Base-by-base conservation (phyloP, 1,140 invertebrate genomes). In the Bathynomus jamesi region DNA sequence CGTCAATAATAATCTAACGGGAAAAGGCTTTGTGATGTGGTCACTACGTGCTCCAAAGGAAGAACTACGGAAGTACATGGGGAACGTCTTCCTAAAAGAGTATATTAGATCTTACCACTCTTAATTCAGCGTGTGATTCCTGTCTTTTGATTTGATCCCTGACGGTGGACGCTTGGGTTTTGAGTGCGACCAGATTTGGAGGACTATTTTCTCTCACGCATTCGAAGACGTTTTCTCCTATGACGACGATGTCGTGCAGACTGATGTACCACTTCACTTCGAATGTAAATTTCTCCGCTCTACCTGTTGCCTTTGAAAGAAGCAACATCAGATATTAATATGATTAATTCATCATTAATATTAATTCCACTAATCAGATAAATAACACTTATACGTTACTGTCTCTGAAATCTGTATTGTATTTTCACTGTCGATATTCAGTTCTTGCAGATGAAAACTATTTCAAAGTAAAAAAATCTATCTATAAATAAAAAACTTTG, bases 181-280 rank as follows among this genome's bases (percentile, higher is more conserved):
- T 91, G 62, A 94, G 85, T 74, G 89, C 86, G 29, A 93, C 90
- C 78, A 94, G 89, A 82, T 93, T 93, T 64, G 89, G 88, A 24
- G 91, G 89, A 78, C 89, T 89, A 32, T 87, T 84, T 82, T 92
- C 88, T 11, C 87, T 82, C 13, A 87, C 85, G 78, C 70, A 69
- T 60, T 77, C 76, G 0, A 67, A 72, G 29, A 71, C 70, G 63
- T 72, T 72, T 66, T 74, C 72, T 32, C 46, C 67, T 60, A 74
- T 53, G 60, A 78, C 71, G 17, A 73, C 65, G 21, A 75, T 75
- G 27, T 95, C 91, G 72, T 87, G 87, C 10, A 96, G 84, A 0
- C 92, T 89, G 74, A 95, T 91, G 81, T 91, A 85, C 94, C 94
- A 96, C 80, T 96, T 96, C 61, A 95, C 83, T 82, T 95, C 93